These are phyloP conservation scores for Pseudomyrmex gracilis DNA, from an alignment of 1,140 invertebrate species.

Conservation along the genomic window DNA sequence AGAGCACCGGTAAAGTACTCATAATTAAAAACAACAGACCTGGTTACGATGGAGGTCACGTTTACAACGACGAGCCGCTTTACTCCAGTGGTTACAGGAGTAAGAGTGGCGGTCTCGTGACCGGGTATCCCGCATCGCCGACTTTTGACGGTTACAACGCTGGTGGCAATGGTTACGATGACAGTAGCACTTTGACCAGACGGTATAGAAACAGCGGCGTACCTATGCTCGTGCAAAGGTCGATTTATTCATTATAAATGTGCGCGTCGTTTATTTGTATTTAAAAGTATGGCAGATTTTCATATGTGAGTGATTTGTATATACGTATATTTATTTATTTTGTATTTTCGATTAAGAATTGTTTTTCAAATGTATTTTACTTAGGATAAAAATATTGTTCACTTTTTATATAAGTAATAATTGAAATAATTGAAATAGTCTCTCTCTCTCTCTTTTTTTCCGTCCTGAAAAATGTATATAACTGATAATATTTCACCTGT, in stretches of 20 bases:
- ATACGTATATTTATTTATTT: constrained; percentile 70
- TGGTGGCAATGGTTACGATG: constrained; percentile 28
- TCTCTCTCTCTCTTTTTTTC: not conserved
- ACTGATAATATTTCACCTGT: not conserved
- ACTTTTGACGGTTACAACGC: constrained; percentile 41
- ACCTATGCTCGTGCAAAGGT: constrained; percentile 38
- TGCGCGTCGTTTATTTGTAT: not conserved
- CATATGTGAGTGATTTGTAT: constrained; percentile 53
- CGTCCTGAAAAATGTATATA: too few species aligned
- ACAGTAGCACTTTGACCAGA: constrained; percentile 25
- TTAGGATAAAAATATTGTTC: constrained; percentile 23
- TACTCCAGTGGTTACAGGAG: constrained; percentile 53
- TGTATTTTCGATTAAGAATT: constrained; percentile 30
- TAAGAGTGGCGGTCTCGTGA: constrained; percentile 49
- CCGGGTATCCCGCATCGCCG: constrained; percentile 1
- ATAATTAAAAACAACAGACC: constrained; percentile 69
- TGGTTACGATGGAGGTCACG: constrained; percentile 39
- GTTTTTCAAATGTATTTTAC: not conserved
- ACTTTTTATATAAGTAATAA: not conserved
- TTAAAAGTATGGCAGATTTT: not conserved
- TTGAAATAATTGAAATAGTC: not conserved
- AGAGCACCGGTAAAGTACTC: constrained; percentile 64
- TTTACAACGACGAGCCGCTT: constrained; percentile 49
- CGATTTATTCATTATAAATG: constrained; percentile 35
- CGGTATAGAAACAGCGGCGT: constrained; percentile 54